Evolutionary conservation across 2,113 vertebrate genomes (phyloP).

Genomic region (Cheilinus undulatus): DNA sequence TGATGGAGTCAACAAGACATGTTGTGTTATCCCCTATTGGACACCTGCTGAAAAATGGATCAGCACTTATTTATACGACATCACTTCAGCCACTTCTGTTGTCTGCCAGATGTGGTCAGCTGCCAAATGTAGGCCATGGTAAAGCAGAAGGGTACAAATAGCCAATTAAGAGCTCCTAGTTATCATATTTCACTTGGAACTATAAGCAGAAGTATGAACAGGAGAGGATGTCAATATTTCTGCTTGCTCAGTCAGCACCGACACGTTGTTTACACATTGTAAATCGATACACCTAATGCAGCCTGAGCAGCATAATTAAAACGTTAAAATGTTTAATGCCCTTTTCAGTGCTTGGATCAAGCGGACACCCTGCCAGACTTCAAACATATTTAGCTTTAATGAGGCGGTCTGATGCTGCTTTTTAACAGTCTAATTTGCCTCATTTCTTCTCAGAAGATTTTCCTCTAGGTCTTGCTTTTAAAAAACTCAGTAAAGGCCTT

Average conservation of each 20-base stretch:
- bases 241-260: slow-evolving; percentile 63
- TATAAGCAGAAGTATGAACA: slow-evolving; percentile 37
- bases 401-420: background rate
- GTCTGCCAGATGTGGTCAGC: slow-evolving; percentile 26
- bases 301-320: slow-evolving; percentile 74
- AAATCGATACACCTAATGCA: slow-evolving; percentile 75
- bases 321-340: slow-evolving; percentile 69
- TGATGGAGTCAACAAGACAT: slow-evolving; percentile 41
- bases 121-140: slow-evolving; percentile 40
- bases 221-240: slow-evolving; percentile 67
- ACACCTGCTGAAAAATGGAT: slow-evolving; percentile 43
- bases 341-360: slow-evolving; percentile 50
- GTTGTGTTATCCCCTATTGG: slow-evolving; percentile 25
- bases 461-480: too few species aligned
- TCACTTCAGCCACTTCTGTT: slow-evolving; percentile 31
- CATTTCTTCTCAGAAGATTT: background rate
- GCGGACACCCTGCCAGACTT: slow-evolving; percentile 36
- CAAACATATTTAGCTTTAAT: slow-evolving; percentile 39
- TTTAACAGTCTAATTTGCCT: background rate
- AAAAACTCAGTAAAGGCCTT: background rate
- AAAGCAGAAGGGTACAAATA: slow-evolving; percentile 50
- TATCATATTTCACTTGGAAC: slow-evolving; percentile 55
- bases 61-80: slow-evolving; percentile 30
- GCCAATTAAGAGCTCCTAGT: slow-evolving; percentile 61
- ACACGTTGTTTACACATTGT: slow-evolving; percentile 71